Conservation (phyloP, 2,888 invertebrate genomes). For the Acanthosepion esculentum region DNA sequence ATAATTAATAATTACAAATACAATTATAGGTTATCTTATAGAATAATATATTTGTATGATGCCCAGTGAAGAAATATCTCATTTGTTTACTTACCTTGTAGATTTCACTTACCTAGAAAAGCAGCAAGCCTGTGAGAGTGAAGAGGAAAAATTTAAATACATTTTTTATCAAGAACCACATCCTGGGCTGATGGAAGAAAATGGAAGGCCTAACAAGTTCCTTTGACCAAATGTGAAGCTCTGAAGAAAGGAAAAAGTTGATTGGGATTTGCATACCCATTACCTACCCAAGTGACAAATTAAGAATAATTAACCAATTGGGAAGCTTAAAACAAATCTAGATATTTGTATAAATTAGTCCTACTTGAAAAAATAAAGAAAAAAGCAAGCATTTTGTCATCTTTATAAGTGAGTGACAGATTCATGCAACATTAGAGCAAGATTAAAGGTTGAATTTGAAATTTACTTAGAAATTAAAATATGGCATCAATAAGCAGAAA, state of each 20-base stretch:
- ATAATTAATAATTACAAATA: neutral
- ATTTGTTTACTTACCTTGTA: neutral
- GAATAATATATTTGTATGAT: neutral
- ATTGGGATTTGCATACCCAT: neutral
- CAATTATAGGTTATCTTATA: neutral
- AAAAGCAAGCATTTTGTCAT: neutral
- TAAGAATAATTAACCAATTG: neutral
- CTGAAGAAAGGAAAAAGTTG: neutral
- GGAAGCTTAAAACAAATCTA: neutral
- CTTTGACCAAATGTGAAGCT: neutral
- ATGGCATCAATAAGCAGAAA: no score
- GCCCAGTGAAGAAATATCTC: neutral
- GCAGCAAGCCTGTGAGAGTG: neutral
- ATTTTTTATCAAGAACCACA: neutral
- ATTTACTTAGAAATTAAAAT: no score
- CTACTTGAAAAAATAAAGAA: no score
- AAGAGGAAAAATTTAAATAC: neutral
- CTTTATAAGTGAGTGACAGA: neutral
- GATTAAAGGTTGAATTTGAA: neutral
- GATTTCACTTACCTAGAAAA: neutral
- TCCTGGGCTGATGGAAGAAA: neutral
- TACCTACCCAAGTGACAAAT: neutral
- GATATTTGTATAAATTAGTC: no score
- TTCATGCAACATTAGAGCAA: slow-evolving; percentile 18
- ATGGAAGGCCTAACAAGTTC: no score